These are phyloP conservation scores for Magallana nippona DNA, from an alignment of 2,888 invertebrate genomes.

Conservation along the genomic window DNA sequence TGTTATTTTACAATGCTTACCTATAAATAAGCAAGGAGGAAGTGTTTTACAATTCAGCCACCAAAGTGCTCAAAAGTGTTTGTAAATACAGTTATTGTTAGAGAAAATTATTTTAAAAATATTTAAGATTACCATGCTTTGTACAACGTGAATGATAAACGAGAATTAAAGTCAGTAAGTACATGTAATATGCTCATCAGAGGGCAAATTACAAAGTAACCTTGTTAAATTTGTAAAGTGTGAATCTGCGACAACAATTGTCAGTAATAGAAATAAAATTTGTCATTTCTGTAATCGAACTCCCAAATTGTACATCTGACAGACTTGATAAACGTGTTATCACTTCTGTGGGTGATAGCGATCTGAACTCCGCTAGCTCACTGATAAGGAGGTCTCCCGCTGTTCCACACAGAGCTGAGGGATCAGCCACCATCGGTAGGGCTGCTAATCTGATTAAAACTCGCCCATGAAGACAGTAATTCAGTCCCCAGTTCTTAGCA, in stretches of 20 bases:
- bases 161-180: too few species aligned
- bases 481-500: not conserved
- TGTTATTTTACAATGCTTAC: too few species aligned
- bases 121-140: too few species aligned
- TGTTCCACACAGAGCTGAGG: not conserved
- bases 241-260: not conserved
- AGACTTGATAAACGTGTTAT: not conserved
- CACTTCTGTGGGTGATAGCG: not conserved
- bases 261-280: not conserved
- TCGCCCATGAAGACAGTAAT: not conserved
- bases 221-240: not conserved
- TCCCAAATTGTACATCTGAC: not conserved
- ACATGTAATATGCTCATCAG: too few species aligned
- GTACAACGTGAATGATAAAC: too few species aligned
- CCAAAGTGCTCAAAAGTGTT: too few species aligned
- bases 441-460: slow-evolving; percentile 8
- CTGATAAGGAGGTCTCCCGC: not conserved
- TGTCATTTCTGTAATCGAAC: not conserved
- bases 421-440: not conserved
- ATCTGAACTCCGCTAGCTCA: not conserved
- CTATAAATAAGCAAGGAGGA: not conserved
- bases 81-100: too few species aligned
- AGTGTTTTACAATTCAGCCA: not conserved
- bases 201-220: too few species aligned
- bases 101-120: too few species aligned